Conservation (phyloP, 2,888 invertebrate species). For the Hyposoter dolosus region DNA sequence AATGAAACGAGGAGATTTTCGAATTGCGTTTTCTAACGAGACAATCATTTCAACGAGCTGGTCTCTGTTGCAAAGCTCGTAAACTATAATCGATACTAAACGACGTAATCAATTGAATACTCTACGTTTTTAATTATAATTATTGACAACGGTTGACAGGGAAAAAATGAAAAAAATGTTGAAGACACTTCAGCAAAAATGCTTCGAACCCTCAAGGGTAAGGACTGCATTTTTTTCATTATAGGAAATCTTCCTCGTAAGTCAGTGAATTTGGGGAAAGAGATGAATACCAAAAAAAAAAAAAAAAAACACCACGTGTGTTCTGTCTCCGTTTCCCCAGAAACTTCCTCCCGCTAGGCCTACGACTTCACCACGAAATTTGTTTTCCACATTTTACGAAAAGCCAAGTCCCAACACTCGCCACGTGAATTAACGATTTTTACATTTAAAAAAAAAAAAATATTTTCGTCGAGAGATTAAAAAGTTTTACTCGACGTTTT, state of each 20-base stretch:
- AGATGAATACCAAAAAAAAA: background rate
- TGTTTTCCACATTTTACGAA: background rate
- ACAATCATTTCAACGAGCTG: slow-evolving; percentile 78
- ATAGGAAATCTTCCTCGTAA: background rate
- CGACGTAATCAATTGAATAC: slow-evolving; percentile 13
- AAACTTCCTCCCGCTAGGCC: slow-evolving; percentile 2
- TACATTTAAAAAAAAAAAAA: background rate
- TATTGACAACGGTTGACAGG: slow-evolving; percentile 58
- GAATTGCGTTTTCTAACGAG: slow-evolving; percentile 80
- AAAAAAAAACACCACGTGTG: background rate
- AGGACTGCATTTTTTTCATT: slow-evolving; percentile 30
- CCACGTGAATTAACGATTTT: background rate
- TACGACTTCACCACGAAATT: background rate
- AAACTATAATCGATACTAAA: slow-evolving; percentile 41
- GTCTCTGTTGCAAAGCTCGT: slow-evolving; percentile 59
- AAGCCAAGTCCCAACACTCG: background rate
- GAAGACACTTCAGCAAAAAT: slow-evolving; percentile 47
- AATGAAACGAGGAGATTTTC: slow-evolving; percentile 53
- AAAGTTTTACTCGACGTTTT: background rate
- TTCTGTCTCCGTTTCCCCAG: background rate
- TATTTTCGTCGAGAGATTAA: background rate
- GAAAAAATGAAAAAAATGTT: slow-evolving; percentile 41
- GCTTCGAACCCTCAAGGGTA: slow-evolving; percentile 4
- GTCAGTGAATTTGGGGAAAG: background rate
- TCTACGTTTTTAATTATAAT: slow-evolving; percentile 44